Conservation (phyloP, 2,113 vertebrate genomes). For the Drymodes brunneopygia region DNA sequence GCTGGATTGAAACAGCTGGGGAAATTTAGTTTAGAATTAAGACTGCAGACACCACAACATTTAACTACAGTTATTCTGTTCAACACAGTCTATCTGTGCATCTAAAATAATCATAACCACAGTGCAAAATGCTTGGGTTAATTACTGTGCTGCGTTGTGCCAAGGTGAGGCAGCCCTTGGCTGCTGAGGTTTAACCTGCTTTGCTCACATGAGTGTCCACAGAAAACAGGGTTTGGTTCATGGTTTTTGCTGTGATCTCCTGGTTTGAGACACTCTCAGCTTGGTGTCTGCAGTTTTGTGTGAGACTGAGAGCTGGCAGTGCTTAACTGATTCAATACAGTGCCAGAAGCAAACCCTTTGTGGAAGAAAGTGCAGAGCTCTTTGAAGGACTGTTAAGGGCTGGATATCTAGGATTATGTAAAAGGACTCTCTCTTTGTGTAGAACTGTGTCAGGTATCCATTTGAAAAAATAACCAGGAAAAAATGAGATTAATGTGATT, state of each 20-base stretch:
- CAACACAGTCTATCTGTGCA: neutral
- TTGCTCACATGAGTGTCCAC: neutral
- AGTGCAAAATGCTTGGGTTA: neutral
- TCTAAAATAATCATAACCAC: neutral
- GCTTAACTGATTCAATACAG: neutral
- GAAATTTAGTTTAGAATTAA: neutral
- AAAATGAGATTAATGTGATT: neutral
- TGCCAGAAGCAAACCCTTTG: neutral
- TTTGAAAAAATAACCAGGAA: neutral
- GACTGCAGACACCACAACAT: neutral
- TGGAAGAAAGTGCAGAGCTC: neutral
- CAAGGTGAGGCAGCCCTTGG: neutral
- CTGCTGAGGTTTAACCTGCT: neutral
- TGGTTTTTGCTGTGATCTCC: neutral
- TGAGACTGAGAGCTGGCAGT: neutral
- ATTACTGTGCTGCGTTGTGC: neutral
- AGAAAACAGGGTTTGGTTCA: neutral
- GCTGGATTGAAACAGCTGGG: neutral
- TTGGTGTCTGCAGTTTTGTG: neutral
- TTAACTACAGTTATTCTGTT: neutral
- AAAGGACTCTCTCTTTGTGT: neutral
- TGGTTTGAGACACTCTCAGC: neutral
- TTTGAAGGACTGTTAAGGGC: neutral
- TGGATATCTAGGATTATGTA: neutral
- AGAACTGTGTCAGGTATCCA: neutral